Base-by-base conservation (phyloP, 2,888 invertebrate genomes). In the Myathropa florea region DNA sequence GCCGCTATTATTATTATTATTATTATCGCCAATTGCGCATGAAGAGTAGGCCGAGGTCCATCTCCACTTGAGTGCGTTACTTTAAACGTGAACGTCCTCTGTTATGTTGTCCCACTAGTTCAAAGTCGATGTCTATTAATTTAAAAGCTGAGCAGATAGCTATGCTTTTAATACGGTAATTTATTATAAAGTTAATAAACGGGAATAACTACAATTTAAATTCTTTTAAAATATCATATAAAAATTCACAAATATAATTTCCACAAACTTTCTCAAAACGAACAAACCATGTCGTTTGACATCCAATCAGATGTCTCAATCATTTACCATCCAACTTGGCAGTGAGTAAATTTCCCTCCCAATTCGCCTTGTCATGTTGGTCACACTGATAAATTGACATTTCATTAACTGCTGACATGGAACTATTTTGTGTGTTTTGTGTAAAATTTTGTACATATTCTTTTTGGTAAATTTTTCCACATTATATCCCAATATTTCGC, bases 331-430 rank as follows among this genome's bases (percentile, higher is more conserved):
- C 80, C 77, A 77, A 68, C 28, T 75, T 83, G 78, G 78, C 85
- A 78, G 7, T 18, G n/a, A 24, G 14, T 14, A 23, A 57, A 24
- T 26, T 24, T 24, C 57, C 57, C 57, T 12, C 3, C 24, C 3
- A 12, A 53, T 1, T 18, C n/a, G n/a, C n/a, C n/a, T 24, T 6
- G 26, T 70, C 46, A 83, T 53, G 76, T 88, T 85, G 86, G 78
- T 72, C 73, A 68, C 65, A 21, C 84, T 83, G 86, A 60, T 28
- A 9, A 72, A 72, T 73, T 89, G 89, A 85, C 86, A 73, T 65
- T 80, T 68, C 30, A 77, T 9, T 26, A 83, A 87, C 88, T 90
- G 90, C 90, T 90, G 90, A 90, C 90, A 90, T 90, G 89, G 90
- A 90, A 89, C 80, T 89, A 89, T 89, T 89, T 89, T 88, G 88